Evolutionary conservation across 1,140 invertebrate genomes (phyloP).

Genomic region (Musca vetustissima): DNA sequence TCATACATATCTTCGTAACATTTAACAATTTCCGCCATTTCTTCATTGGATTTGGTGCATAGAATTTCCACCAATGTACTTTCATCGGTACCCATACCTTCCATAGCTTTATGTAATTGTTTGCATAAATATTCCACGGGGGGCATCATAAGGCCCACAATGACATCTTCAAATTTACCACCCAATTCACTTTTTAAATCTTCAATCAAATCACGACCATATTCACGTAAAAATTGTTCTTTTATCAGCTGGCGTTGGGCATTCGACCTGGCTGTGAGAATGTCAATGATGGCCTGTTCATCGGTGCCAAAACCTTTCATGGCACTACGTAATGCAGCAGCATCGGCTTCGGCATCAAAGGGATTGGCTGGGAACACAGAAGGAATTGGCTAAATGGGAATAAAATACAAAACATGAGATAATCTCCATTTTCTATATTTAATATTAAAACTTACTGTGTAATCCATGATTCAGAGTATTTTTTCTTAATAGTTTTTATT

Average conservation of each 20-base stretch:
- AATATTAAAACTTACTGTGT: too few relatives aligned
- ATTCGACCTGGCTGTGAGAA: conserved; percentile 68
- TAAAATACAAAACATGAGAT: background rate
- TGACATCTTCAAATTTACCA: conserved; percentile 77
- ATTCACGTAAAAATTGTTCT: conserved; percentile 70
- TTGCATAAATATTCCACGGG: conserved; percentile 71
- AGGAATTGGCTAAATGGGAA: conserved; percentile 56
- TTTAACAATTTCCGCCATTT: conserved; percentile 66
- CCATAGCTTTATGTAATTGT: conserved; percentile 71
- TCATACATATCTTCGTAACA: conserved; percentile 70
- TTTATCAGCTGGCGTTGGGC: conserved; percentile 69
- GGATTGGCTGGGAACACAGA: conserved; percentile 62
- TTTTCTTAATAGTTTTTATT: too few relatives aligned
- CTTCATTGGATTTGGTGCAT: conserved; percentile 68
- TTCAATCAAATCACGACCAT: conserved; percentile 73
- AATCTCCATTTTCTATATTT: too few relatives aligned
- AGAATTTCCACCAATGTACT: conserved; percentile 69
- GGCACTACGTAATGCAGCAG: conserved; percentile 67
- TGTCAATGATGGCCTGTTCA: conserved; percentile 74
- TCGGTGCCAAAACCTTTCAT: conserved; percentile 81
- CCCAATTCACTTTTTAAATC: conserved; percentile 76
- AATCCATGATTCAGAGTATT: too few relatives aligned
- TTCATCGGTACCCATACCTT: conserved; percentile 65
- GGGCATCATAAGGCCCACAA: conserved; percentile 72
- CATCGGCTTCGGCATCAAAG: conserved; percentile 70